phyloP scores from a whole-genome alignment of 2,888 invertebrate species.

The Himalopsyche japonica region DNA sequence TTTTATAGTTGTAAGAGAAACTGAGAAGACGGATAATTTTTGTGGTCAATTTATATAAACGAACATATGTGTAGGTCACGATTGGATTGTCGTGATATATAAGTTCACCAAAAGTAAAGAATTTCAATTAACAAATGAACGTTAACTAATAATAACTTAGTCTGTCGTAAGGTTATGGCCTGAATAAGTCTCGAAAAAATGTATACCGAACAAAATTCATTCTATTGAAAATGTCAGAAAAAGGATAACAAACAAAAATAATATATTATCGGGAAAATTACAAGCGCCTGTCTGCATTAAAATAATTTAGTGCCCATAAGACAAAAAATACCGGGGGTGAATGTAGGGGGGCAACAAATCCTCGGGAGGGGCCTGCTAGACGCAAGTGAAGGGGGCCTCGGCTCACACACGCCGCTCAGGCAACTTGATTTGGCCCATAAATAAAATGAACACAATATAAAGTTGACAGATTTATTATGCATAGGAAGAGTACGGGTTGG shows the following conservation, averaged over 20 bases:
- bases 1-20: no score
- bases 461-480: slow-evolving; percentile 42
- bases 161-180: neutral
- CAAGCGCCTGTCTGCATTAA: slow-evolving; percentile 9
- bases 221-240: neutral
- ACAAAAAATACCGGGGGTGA: slow-evolving; percentile 27
- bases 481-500: slow-evolving; percentile 40
- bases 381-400: slow-evolving; percentile 26
- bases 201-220: neutral
- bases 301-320: slow-evolving; percentile 26
- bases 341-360: slow-evolving; percentile 18
- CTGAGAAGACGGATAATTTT: no score
- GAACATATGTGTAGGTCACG: no score
- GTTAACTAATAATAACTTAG: neutral
- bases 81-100: no score
- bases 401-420: slow-evolving; percentile 39
- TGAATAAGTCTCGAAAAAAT: neutral
- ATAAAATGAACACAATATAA: slow-evolving; percentile 42
- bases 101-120: no score
- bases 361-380: neutral
- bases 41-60: no score
- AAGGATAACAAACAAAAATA: neutral
- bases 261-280: neutral
- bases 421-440: slow-evolving; percentile 42
- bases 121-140: no score